Evolutionary conservation across 1,140 invertebrate genomes (phyloP).

Genomic region (Anastrepha obliqua): DNA sequence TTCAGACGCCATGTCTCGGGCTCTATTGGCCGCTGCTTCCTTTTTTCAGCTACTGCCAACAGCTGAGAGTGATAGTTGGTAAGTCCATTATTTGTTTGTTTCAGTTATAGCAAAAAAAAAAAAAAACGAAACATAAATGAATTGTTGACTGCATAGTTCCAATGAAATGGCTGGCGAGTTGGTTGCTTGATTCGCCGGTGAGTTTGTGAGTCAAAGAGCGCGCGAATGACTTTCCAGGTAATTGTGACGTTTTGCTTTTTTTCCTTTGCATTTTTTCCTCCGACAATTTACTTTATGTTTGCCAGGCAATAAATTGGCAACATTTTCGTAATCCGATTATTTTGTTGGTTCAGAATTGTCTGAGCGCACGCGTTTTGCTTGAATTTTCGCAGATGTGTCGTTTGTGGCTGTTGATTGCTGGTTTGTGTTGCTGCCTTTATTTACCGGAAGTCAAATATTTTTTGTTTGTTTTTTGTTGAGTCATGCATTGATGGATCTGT

Average conservation of each 20-base stretch:
- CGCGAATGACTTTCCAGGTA: not conserved
- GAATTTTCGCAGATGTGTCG: not conserved
- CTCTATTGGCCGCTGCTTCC: no score
- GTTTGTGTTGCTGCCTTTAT: not conserved
- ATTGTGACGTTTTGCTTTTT: not conserved
- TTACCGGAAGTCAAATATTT: not conserved
- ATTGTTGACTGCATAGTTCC: no score
- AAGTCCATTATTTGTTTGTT: no score
- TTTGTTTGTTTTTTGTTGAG: not conserved
- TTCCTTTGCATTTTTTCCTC: not conserved
- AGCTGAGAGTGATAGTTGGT: no score
- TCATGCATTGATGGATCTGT: not conserved
- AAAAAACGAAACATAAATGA: no score
- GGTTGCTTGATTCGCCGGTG: no score
- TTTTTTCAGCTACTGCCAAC: no score
- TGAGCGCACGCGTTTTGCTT: not conserved
- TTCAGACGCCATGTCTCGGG: no score
- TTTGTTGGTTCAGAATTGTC: not conserved
- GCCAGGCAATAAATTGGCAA: slow-evolving; percentile 5
- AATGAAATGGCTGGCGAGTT: no score
- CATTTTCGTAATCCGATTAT: slow-evolving; percentile 44
- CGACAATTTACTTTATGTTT: not conserved
- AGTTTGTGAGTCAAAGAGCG: no score
- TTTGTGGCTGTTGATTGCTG: not conserved
- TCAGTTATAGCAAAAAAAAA: no score